Evolutionary conservation across 2,888 invertebrate species (phyloP).

Genomic region (Ophion ellenae): DNA sequence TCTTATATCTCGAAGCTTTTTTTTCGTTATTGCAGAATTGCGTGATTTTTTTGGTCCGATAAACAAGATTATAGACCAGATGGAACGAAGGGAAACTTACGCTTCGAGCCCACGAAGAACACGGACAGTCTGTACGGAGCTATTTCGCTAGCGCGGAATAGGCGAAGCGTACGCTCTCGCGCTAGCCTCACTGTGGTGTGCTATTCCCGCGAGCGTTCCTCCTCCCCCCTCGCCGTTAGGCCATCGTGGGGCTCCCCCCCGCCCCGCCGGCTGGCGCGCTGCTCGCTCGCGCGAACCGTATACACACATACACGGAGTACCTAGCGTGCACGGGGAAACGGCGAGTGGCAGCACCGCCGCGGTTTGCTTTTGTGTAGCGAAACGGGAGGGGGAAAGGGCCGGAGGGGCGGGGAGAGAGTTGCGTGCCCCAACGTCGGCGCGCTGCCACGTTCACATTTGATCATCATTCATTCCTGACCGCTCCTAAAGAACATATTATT

Average conservation of each 20-base stretch:
- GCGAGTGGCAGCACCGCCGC: slow-evolving; percentile 44
- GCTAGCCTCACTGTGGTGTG: slow-evolving; percentile 69
- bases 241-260: slow-evolving; percentile 3
- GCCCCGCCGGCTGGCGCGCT: slow-evolving; percentile 4
- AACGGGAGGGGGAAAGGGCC: slow-evolving; percentile 5
- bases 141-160: slow-evolving; percentile 83
- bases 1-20: slow-evolving; percentile 32
- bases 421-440: slow-evolving; percentile 42
- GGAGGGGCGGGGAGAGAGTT: background rate
- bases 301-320: background rate
- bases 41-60: slow-evolving; percentile 26
- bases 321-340: slow-evolving; percentile 9
- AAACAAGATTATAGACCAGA: slow-evolving; percentile 26
- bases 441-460: slow-evolving; percentile 60
- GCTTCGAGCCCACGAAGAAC: slow-evolving; percentile 81
- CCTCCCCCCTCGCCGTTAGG: slow-evolving; percentile 76
- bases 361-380: slow-evolving; percentile 22
- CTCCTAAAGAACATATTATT: slow-evolving; percentile 17
- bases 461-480: slow-evolving; percentile 57
- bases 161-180: slow-evolving; percentile 78
- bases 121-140: slow-evolving; percentile 81
- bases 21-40: slow-evolving; percentile 10
- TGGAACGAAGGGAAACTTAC: slow-evolving; percentile 75
- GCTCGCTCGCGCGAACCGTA: slow-evolving; percentile 22
- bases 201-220: slow-evolving; percentile 82